These are phyloP conservation scores for Eueremaeus valkanovi DNA, from an alignment of 2,888 invertebrate species.

Conservation along the genomic window DNA sequence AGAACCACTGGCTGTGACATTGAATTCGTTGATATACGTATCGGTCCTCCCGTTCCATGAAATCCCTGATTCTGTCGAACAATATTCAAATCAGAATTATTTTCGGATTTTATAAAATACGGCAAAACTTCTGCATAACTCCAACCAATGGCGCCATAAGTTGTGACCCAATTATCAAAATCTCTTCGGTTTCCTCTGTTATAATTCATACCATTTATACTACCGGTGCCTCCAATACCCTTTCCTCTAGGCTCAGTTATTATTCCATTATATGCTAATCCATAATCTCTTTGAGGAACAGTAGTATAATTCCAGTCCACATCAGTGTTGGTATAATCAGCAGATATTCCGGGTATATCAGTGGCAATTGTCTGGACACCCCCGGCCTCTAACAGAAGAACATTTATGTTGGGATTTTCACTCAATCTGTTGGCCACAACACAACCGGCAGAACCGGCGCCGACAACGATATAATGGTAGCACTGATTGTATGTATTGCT, in stretches of 20 bases:
- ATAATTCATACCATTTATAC: conserved; percentile 83
- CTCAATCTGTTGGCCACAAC: too few species aligned
- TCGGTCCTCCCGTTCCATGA: not conserved
- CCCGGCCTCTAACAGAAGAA: too few species aligned
- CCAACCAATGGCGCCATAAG: conserved; percentile 66
- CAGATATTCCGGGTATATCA: too few species aligned
- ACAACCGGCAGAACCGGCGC: too few species aligned
- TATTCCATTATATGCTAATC: conserved; percentile 41
- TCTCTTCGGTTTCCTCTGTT: too few species aligned
- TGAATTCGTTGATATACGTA: not conserved
- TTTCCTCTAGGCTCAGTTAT: conserved; percentile 76
- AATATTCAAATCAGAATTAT: not conserved
- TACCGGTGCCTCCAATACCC: conserved; percentile 80
- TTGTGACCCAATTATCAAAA: too few species aligned
- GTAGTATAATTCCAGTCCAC: conserved; percentile 93
- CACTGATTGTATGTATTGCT: too few species aligned
- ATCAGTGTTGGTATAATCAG: too few species aligned
- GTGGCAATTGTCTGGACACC: too few species aligned
- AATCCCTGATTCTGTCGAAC: not conserved
- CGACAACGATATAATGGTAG: too few species aligned
- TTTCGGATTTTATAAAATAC: not conserved
- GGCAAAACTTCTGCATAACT: conserved; percentile 16
- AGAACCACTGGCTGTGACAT: not conserved
- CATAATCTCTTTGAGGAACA: conserved; percentile 63
- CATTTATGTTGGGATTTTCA: too few species aligned